A percentile compares a stretch with the other conserved stretches of the same genome.
These are phyloP conservation scores for Apodemia duryi DNA, from an alignment of 2,888 invertebrate genomes.

Conservation along the genomic window DNA sequence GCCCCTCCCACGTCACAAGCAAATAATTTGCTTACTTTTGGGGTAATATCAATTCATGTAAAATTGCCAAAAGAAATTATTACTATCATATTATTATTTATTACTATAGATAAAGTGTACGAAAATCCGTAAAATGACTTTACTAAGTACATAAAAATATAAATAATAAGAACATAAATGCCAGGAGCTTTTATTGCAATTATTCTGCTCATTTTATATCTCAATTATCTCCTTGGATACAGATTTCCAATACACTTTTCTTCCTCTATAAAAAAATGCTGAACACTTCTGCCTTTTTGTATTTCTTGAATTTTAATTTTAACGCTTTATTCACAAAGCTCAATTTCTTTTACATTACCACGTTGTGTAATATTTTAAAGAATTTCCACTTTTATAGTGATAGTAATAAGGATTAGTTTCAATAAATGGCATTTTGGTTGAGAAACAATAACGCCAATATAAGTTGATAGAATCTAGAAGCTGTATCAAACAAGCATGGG, in stretches of 20 bases:
- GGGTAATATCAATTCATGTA: too few relatives aligned
- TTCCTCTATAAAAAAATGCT: constrained; percentile 8
- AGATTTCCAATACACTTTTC: constrained; percentile 1
- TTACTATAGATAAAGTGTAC: too few relatives aligned
- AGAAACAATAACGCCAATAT: constrained; percentile 3
- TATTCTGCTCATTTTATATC: constrained; percentile 7
- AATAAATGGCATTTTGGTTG: neutral
- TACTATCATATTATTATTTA: too few relatives aligned
- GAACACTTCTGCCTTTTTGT: neutral
- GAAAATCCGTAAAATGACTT: neutral
- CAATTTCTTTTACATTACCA: neutral
- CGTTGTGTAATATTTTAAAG: neutral
- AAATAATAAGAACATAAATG: neutral
- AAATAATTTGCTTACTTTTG: too few relatives aligned
- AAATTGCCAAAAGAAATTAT: too few relatives aligned
- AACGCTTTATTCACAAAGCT: neutral
- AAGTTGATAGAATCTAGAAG: constrained; percentile 4
- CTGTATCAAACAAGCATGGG: constrained; percentile 5
- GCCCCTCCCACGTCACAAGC: too few relatives aligned
- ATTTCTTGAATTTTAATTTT: neutral
- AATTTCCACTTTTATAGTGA: neutral
- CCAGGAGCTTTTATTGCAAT: constrained; percentile 2
- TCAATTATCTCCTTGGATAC: constrained; percentile 1
- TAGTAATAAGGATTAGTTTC: neutral
- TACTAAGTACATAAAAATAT: neutral